Evolutionary conservation across 2,888 invertebrate species (phyloP).

Genomic region (Ochlodes sylvanus): DNA sequence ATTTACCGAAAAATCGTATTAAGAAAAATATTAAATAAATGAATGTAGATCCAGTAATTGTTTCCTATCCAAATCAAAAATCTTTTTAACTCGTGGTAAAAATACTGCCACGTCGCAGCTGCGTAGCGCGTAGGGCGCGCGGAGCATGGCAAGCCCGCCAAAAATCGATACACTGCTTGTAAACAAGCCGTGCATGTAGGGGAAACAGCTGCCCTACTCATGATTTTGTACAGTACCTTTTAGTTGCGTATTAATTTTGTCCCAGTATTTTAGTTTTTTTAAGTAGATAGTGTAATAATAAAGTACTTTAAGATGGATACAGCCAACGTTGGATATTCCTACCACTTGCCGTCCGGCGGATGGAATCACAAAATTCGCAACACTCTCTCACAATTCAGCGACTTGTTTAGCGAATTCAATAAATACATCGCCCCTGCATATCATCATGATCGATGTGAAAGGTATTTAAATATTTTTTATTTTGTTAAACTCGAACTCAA

Average conservation of each 20-base stretch:
- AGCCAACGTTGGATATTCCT: constrained; percentile 91
- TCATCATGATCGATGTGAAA: constrained; percentile 98
- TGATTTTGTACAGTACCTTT: constrained; percentile 49
- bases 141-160: constrained; percentile 48
- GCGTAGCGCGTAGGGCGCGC: constrained; percentile 39
- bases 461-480: constrained; percentile 79
- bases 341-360: constrained; percentile 92
- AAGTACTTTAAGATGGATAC: constrained; percentile 73
- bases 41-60: no score
- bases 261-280: constrained; percentile 45
- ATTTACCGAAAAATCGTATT: background rate
- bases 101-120: constrained; percentile 42
- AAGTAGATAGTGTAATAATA: constrained; percentile 43
- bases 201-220: constrained; percentile 52
- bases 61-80: no score
- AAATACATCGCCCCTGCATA: constrained; percentile 98
- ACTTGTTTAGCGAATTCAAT: constrained; percentile 98
- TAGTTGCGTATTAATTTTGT: constrained; percentile 65
- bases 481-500: no score
- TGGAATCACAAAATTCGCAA: constrained; percentile 91
- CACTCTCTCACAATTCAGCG: constrained; percentile 94
- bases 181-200: constrained; percentile 75
- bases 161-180: constrained; percentile 81
- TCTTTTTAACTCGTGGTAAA: no score
- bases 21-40: no score